Conservation (phyloP, 2,888 invertebrate species). For the Pinctada fucata region DNA sequence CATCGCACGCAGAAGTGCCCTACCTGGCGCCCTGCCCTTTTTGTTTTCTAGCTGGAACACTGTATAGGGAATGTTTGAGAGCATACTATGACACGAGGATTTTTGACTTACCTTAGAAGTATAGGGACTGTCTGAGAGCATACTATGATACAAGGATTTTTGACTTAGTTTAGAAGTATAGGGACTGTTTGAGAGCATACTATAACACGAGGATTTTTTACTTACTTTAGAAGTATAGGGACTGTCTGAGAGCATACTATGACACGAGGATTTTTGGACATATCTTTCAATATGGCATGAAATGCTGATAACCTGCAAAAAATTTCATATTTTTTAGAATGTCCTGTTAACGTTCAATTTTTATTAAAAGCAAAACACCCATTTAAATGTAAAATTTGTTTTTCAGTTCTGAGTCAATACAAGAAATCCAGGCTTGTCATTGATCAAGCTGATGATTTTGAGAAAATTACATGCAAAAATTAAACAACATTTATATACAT, state of each 20-base stretch:
- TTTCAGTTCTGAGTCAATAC: too few relatives aligned
- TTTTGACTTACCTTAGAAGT: not conserved
- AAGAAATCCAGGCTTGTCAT: too few relatives aligned
- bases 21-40: too few relatives aligned
- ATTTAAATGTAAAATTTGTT: too few relatives aligned
- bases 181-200: not conserved
- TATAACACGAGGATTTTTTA: not conserved
- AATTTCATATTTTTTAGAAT: not conserved
- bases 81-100: not conserved
- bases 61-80: not conserved
- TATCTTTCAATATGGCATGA: slow-evolving; percentile 63
- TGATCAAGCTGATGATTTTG: too few relatives aligned
- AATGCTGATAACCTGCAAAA: slow-evolving; percentile 62
- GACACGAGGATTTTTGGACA: slow-evolving; percentile 63
- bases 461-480: too few relatives aligned
- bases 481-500: too few relatives aligned
- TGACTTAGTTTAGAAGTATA: not conserved
- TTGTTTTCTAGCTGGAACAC: too few relatives aligned
- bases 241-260: slow-evolving; percentile 67
- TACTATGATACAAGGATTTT: not conserved
- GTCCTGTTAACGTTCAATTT: too few relatives aligned
- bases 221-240: slow-evolving; percentile 67
- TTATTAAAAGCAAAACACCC: too few relatives aligned
- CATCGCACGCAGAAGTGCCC: too few relatives aligned
- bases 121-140: not conserved